Evolutionary conservation across 2,888 invertebrate genomes (phyloP), one percentile per base, ranked within the genome.

Genomic region (Andrena marginata): DNA sequence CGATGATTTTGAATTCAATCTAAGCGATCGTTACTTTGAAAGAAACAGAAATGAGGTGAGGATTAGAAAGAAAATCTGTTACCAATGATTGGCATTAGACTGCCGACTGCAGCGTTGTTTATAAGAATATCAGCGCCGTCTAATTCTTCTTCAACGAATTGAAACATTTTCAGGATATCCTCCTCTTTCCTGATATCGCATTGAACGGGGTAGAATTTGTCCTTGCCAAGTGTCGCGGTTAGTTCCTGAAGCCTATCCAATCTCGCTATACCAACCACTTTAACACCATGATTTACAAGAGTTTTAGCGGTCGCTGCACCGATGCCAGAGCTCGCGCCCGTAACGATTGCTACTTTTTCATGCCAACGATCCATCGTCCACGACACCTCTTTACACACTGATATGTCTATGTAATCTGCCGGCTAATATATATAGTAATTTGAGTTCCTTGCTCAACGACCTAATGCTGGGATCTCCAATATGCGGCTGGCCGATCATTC

Each of bases 311-410:
- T 94, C 6, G 94, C 94, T 0, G 94, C 94, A n/a, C 96, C 96
- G 67, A 96, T 96, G 1, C 96, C 96, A 0, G 94, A 94, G 90
- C 96, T 96, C n/a, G 96, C 96, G 0, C 96, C 96, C 0, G 96
- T 96, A 49, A 96, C 96, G 23, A 96, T 95, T 0, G 96, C 96
- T 0, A 96, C 95, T 89, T 95, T 95, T 82, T 95, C 95, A 5
- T 88, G 87, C 96, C 96, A 96, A 68, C 95, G 95, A 35, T 96
- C 95, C 95, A 95, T 95, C 3, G 20, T 69, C 0, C 29, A 10
- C n/a, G 16, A 10, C 0, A 13, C 2, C 13, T 0, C 31, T 0
- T 16, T 7, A 2, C 33, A 2, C 2, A 54, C 67, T 54, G 67
- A 4, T 8, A 31, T 5, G 10, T 8, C 10, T 16, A 0, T 16